Evolutionary conservation across 2,888 invertebrate species (phyloP).

Genomic region (Scaptomyza caliginosa): DNA sequence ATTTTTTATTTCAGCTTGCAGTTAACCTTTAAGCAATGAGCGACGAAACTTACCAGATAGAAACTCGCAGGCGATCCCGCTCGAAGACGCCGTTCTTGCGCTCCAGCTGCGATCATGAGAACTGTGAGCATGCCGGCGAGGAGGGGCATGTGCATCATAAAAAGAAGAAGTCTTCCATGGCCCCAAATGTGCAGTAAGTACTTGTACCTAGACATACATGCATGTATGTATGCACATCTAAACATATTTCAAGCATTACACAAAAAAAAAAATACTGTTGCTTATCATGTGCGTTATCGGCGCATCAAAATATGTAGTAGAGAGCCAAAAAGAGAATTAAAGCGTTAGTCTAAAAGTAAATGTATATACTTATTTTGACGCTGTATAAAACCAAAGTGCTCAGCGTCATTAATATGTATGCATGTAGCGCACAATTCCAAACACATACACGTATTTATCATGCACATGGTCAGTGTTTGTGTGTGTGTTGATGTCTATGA

Average conservation of each 20-base stretch:
- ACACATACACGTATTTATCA: not conserved
- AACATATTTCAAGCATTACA: not conserved
- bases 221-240: not conserved
- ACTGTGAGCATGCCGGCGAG: slow-evolving; percentile 85
- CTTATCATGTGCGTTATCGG: slow-evolving; percentile 7
- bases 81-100: slow-evolving; percentile 88
- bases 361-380: not conserved
- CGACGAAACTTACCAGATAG: slow-evolving; percentile 81
- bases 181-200: slow-evolving; percentile 82
- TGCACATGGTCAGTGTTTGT: slow-evolving; percentile 20
- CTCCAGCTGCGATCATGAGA: slow-evolving; percentile 86
- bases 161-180: slow-evolving; percentile 80
- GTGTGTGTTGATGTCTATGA: slow-evolving; percentile 13
- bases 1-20: slow-evolving; percentile 26
- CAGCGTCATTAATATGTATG: slow-evolving; percentile 19
- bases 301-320: not conserved
- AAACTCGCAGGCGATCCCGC: slow-evolving; percentile 88
- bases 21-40: slow-evolving; percentile 65
- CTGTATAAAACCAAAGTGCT: slow-evolving; percentile 14
- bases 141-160: slow-evolving; percentile 85
- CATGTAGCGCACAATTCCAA: not conserved
- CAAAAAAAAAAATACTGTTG: not conserved
- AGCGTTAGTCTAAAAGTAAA: not conserved
- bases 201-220: not conserved
- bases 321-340: not conserved